These are phyloP conservation scores for Zophobas morio DNA, from an alignment of 1,140 invertebrate species.

Conservation along the genomic window DNA sequence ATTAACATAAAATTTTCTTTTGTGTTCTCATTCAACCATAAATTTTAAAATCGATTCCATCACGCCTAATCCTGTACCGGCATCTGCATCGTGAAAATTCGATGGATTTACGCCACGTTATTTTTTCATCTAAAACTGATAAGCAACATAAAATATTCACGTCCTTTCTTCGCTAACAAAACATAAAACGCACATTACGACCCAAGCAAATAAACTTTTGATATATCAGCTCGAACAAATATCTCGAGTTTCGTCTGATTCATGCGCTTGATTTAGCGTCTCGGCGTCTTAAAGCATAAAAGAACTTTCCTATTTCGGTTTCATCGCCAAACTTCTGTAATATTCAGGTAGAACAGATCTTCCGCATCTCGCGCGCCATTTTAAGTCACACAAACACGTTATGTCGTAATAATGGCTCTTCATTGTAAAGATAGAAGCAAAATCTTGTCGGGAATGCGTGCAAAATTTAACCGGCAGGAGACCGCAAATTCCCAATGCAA, in stretches of 20 bases:
- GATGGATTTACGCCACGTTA: not conserved
- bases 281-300: conserved; percentile 13
- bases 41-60: too few relatives aligned
- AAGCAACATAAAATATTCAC: conserved; percentile 13
- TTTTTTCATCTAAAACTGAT: conserved; percentile 17
- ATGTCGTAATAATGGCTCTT: conserved; percentile 14
- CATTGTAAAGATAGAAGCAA: conserved; percentile 30
- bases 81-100: too few relatives aligned
- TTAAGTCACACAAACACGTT: conserved; percentile 5
- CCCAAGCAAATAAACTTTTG: conserved; percentile 31
- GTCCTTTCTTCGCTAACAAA: conserved; percentile 11
- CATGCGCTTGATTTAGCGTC: conserved; percentile 23
- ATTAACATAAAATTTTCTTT: too few relatives aligned
- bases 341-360: conserved; percentile 2
- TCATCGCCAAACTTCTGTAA: conserved; percentile 23
- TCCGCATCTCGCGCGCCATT: not conserved
- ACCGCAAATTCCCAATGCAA: conserved; percentile 30
- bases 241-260: conserved; percentile 1
- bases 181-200: conserved; percentile 34
- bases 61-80: too few relatives aligned
- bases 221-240: conserved; percentile 29
- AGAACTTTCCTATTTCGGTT: conserved; percentile 34
- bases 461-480: conserved; percentile 20
- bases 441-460: conserved; percentile 33
- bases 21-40: too few relatives aligned